Conservation (phyloP, 35 echinoderm and acorn worm genomes). For the Anneissia japonica region DNA sequence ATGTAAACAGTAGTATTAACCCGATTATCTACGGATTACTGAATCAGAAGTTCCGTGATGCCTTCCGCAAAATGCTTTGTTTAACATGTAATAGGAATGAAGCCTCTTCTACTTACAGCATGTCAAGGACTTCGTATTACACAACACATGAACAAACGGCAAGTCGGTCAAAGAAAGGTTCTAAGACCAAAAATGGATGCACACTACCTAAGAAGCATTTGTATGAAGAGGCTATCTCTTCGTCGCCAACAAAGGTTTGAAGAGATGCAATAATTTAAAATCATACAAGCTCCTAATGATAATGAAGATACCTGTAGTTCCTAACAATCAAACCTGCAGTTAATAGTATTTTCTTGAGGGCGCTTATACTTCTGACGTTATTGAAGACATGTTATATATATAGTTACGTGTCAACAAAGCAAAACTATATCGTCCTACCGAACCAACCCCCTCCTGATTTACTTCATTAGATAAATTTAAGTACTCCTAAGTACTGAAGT, state of each 20-base stretch:
- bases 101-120: background rate
- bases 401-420: too few relatives aligned
- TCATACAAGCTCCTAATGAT: too few relatives aligned
- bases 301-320: too few relatives aligned
- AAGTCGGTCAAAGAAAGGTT: background rate
- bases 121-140: background rate
- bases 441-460: too few relatives aligned
- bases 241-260: background rate
- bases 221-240: background rate
- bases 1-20: conserved; percentile 77
- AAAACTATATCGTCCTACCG: too few relatives aligned
- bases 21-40: conserved; percentile 69
- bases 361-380: too few relatives aligned
- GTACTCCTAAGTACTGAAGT: too few relatives aligned
- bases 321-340: too few relatives aligned
- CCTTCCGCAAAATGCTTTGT: conserved; percentile 31
- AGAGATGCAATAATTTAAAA: background rate
- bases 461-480: too few relatives aligned
- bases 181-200: background rate
- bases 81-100: background rate
- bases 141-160: background rate
- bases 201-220: background rate
- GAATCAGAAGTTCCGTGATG: conserved; percentile 77
- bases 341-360: too few relatives aligned
- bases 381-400: too few relatives aligned